These are phyloP conservation scores for Limanda limanda DNA, from an alignment of 2,113 vertebrate species.

Conservation along the genomic window DNA sequence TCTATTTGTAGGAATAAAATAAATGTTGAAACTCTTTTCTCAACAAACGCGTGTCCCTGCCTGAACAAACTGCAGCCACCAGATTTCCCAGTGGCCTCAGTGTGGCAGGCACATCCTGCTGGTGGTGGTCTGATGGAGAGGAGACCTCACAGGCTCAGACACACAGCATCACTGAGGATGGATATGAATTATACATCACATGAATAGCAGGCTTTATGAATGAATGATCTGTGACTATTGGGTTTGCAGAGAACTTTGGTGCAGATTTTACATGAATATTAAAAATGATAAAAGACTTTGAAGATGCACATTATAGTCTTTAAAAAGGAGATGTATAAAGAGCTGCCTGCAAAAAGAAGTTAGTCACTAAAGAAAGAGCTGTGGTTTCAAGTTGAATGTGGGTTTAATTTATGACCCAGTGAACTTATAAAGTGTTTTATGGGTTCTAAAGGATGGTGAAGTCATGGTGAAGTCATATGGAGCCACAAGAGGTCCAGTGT, in stretches of 20 bases:
- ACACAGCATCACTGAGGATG: too few relatives aligned
- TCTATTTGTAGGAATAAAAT: conserved; percentile 26
- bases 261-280: not conserved
- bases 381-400: conserved; percentile 12
- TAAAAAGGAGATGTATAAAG: not conserved
- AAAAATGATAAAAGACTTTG: too few relatives aligned
- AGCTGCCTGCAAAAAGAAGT: not conserved
- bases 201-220: too few relatives aligned
- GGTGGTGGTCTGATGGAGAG: too few relatives aligned
- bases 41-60: too few relatives aligned
- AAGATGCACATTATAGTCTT: not conserved
- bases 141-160: too few relatives aligned
- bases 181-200: too few relatives aligned
- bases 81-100: too few relatives aligned
- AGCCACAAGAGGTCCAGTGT: conserved; percentile 48
- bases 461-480: conserved; percentile 51
- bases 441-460: conserved; percentile 49
- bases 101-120: too few relatives aligned
- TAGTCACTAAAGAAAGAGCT: not conserved
- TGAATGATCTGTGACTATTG: too few relatives aligned
- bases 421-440: not conserved
- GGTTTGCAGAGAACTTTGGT: too few relatives aligned
- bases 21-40: conserved; percentile 6
- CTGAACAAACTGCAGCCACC: too few relatives aligned
- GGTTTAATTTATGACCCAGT: conserved; percentile 9